Conservation (phyloP, 2,888 invertebrate species). For the Drosophila buzzatii region DNA sequence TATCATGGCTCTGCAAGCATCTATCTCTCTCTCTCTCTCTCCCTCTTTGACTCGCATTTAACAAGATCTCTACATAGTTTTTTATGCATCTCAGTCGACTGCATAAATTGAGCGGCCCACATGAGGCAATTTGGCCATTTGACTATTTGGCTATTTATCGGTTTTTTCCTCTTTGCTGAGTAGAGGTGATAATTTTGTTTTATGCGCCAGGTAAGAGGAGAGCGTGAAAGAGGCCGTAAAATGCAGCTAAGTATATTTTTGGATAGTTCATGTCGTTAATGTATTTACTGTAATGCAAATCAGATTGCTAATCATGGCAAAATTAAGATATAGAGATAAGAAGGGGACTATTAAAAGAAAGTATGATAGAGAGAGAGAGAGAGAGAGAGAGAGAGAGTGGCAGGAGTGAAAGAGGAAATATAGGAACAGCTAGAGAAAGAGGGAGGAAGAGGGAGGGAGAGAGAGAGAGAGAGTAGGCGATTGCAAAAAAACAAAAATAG, state of each 20-base stretch:
- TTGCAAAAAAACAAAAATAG: neutral
- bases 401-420: no score
- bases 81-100: slow-evolving; percentile 52
- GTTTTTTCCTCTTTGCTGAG: slow-evolving; percentile 10
- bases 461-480: neutral
- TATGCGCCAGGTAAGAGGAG: slow-evolving; percentile 23
- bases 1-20: slow-evolving; percentile 31
- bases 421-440: neutral
- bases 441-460: neutral
- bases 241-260: slow-evolving; percentile 10
- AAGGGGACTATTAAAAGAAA: neutral
- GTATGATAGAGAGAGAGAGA: no score
- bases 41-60: neutral
- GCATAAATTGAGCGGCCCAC: slow-evolving; percentile 44
- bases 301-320: neutral
- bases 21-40: neutral
- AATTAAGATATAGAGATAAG: neutral
- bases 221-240: slow-evolving; percentile 49
- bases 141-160: slow-evolving; percentile 42
- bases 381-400: neutral
- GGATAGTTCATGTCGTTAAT: slow-evolving; percentile 9
- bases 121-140: slow-evolving; percentile 23
- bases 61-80: slow-evolving; percentile 6
- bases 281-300: slow-evolving; percentile 1
- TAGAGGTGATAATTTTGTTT: slow-evolving; percentile 35